phyloP scores from a whole-genome alignment of 2,888 invertebrate genomes.

The Lasioglossum malachurum region DNA sequence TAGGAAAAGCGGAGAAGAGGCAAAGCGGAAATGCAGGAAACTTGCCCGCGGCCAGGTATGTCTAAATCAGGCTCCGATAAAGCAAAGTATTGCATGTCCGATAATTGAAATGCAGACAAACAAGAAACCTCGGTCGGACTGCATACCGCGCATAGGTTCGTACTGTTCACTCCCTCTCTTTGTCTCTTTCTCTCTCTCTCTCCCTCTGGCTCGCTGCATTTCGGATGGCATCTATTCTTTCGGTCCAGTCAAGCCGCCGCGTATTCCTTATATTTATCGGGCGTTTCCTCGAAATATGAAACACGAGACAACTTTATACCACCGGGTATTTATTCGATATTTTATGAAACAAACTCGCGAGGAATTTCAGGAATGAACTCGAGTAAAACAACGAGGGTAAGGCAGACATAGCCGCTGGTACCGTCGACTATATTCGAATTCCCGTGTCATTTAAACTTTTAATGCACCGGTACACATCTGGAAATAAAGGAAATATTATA shows the following conservation, averaged over 20 bases:
- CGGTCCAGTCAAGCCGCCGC: neutral
- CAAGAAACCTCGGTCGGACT: constrained; percentile 41
- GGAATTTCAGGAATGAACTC: constrained; percentile 5
- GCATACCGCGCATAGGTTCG: neutral
- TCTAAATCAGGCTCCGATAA: constrained; percentile 58
- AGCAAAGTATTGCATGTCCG: constrained; percentile 61
- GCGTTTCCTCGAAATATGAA: neutral
- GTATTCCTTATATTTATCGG: constrained; percentile 4
- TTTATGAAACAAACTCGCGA: neutral
- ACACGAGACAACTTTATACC: neutral
- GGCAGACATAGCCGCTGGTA: neutral
- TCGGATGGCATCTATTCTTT: constrained; percentile 7
- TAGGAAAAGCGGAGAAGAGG: constrained; percentile 28
- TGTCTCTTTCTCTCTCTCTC: neutral
- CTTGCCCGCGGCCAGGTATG: constrained; percentile 50
- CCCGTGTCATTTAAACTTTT: constrained; percentile 5
- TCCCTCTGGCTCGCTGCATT: neutral
- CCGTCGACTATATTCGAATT: neutral
- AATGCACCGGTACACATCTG: neutral
- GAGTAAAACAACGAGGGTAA: neutral
- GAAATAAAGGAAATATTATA: neutral
- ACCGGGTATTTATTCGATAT: constrained; percentile 3
- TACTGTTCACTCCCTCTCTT: neutral
- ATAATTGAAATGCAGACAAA: constrained; percentile 65
- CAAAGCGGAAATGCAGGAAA: constrained; percentile 43